Evolutionary conservation across 2,797 vertebrate species (phyloP), one percentile per base, ranked within the genome.

Genomic region (Myiotriccus ornatus): DNA sequence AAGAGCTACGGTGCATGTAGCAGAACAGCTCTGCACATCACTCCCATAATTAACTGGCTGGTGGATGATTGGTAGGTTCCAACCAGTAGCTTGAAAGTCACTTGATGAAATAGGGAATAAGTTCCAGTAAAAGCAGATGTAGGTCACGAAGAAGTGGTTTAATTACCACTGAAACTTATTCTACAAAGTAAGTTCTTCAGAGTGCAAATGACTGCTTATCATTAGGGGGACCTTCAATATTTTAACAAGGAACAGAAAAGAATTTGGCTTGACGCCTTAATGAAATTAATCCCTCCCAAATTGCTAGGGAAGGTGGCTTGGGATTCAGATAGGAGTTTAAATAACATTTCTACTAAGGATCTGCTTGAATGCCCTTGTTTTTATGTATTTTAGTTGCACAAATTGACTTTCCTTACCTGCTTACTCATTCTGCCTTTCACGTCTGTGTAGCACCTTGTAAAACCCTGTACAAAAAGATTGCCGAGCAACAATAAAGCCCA

Each of bases 111-210:
- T 81, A 96, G 62, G 70, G 65, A 91, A 93, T 92, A 95, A 95
- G 92, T 86, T 90, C 87, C 92, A 96, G 95, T 85, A 94, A 97
- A 97, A 97, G 95, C 91, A 97, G 94, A 88, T 44, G 84, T 47
- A 47, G 78, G 93, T 97, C 78, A 91, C 74, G 73, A 96, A 96
- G 69, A 96, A 95, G 73, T 96, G 86, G 65, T 91, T 97, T 97
- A 97, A 97, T 96, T 97, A 96, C 93, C 63, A 81, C 91, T 92
- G 63, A 96, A 97, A 97, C 84, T 95, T 95, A 95, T 41, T 95
- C 94, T 97, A 94, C 69, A 91, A 94, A 96, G 25, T 86, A 87
- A 88, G 78, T 89, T 96, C 69, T 96, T 97, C 70, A 70, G 65
- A 93, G 59, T 89, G 75, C 25, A 95, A 86, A 84, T 74, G 83